Evolutionary conservation across 1,140 invertebrate genomes (phyloP).

Genomic region (Coelopa frigida): DNA sequence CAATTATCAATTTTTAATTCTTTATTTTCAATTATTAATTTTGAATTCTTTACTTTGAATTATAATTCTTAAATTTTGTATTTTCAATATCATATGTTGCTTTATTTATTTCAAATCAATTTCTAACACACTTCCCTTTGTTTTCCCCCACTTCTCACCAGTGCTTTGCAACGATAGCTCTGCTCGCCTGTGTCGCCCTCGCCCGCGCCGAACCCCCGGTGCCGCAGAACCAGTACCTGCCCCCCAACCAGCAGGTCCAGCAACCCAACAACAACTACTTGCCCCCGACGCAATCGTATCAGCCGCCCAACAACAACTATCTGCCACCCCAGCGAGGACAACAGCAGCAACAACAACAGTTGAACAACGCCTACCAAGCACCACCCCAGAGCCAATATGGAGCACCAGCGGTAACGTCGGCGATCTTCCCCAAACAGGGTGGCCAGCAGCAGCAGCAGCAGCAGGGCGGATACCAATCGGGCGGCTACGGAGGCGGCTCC

Average conservation of each 20-base stretch:
- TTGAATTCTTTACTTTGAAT: too few relatives aligned
- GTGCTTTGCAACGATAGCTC: constrained; percentile 41
- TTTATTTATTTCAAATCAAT: background rate
- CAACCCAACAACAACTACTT: constrained; percentile 36
- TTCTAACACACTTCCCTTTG: background rate
- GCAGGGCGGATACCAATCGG: constrained; percentile 15
- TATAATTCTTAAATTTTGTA: too few relatives aligned
- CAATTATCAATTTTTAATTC: too few relatives aligned
- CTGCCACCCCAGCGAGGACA: constrained; percentile 37
- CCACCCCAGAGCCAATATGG: constrained; percentile 44
- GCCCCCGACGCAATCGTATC: constrained; percentile 35
- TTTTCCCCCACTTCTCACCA: constrained; percentile 7
- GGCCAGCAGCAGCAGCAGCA: constrained; percentile 20
- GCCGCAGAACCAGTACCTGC: constrained; percentile 51
- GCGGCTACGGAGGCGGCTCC: constrained; percentile 21
- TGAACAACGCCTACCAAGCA: constrained; percentile 37
- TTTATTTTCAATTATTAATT: too few relatives aligned
- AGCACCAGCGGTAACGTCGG: constrained; percentile 44
- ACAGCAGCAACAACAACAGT: constrained; percentile 30
- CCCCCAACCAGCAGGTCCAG: constrained; percentile 45
- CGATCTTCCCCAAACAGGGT: constrained; percentile 45
- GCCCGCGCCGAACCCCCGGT: constrained; percentile 45
- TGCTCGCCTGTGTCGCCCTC: constrained; percentile 37
- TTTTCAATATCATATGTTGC: too few relatives aligned
- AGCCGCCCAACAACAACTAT: constrained; percentile 35